Conservation (phyloP, 2,888 invertebrate genomes). For the Diaprepes abbreviatus region DNA sequence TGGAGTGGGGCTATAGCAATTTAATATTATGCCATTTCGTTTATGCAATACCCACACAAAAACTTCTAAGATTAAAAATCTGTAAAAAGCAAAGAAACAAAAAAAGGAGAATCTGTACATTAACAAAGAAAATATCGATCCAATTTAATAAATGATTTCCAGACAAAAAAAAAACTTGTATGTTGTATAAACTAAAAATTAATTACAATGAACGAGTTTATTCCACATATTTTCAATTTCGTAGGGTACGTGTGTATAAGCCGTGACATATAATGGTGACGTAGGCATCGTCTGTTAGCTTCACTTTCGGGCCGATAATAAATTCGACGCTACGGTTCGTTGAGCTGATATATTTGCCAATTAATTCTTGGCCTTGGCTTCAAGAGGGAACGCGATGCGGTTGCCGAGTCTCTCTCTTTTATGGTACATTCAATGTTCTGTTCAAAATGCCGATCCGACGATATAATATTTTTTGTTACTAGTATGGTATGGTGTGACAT, state of each 20-base stretch:
- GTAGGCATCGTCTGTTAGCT: slow-evolving; percentile 33
- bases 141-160: too few species aligned
- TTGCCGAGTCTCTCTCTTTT: slow-evolving; percentile 5
- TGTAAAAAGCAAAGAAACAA: too few species aligned
- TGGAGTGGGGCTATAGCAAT: too few species aligned
- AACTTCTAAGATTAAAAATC: too few species aligned
- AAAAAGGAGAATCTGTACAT: too few species aligned
- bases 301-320: slow-evolving; percentile 54
- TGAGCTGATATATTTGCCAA: slow-evolving; percentile 59
- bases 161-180: too few species aligned
- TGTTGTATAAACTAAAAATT: too few species aligned
- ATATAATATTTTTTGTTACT: neutral
- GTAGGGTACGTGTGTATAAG: neutral
- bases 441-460: neutral
- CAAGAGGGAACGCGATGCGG: slow-evolving; percentile 37
- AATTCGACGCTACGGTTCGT: slow-evolving; percentile 56
- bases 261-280: slow-evolving; percentile 14
- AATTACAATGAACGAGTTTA: neutral
- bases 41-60: too few species aligned
- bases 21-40: too few species aligned
- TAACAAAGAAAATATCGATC: too few species aligned
- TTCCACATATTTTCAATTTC: slow-evolving; percentile 11
- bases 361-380: slow-evolving; percentile 57
- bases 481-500: too few species aligned
- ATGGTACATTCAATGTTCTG: neutral